phyloP scores from a whole-genome alignment of 1,140 invertebrate genomes.

The Subanguina moxae region DNA sequence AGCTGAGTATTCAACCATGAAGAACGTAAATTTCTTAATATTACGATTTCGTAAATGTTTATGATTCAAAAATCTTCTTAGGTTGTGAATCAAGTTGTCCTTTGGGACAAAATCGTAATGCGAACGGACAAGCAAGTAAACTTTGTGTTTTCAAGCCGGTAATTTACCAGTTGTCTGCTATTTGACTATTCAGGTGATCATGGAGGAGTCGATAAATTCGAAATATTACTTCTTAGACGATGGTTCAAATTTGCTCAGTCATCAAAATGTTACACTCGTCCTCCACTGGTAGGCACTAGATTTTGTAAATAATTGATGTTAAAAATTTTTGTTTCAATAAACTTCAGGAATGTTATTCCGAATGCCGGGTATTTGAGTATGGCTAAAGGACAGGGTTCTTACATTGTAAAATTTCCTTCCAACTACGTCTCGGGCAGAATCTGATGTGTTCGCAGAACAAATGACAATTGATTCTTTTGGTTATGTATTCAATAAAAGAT shows the following conservation, averaged over 20 bases:
- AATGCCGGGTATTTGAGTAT: slow-evolving; percentile 74
- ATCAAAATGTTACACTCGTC: slow-evolving; percentile 51
- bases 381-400: slow-evolving; percentile 36
- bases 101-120: slow-evolving; percentile 97
- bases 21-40: slow-evolving; percentile 68
- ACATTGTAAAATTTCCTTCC: slow-evolving; percentile 45
- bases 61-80: neutral
- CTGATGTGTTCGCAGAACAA: slow-evolving; percentile 1
- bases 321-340: slow-evolving; percentile 76
- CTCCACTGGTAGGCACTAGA: slow-evolving; percentile 3
- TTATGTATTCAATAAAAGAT: too few relatives aligned
- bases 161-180: too few relatives aligned
- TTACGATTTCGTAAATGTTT: neutral
- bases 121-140: slow-evolving; percentile 85
- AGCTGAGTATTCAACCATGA: slow-evolving; percentile 85
- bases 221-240: slow-evolving; percentile 99
- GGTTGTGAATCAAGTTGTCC: slow-evolving; percentile 71
- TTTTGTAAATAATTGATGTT: slow-evolving; percentile 74
- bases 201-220: slow-evolving; percentile 62
- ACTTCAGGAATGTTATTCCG: slow-evolving; percentile 84
- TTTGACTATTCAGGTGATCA: slow-evolving; percentile 13
- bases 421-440: slow-evolving; percentile 39
- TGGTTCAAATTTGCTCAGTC: slow-evolving; percentile 75
- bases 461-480: too few relatives aligned
- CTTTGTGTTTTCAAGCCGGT: slow-evolving; percentile 64